A percentile compares a stretch with the other conserved stretches of the same genome.
Conservation (phyloP, 1,140 invertebrate species). For the Mya arenaria region DNA sequence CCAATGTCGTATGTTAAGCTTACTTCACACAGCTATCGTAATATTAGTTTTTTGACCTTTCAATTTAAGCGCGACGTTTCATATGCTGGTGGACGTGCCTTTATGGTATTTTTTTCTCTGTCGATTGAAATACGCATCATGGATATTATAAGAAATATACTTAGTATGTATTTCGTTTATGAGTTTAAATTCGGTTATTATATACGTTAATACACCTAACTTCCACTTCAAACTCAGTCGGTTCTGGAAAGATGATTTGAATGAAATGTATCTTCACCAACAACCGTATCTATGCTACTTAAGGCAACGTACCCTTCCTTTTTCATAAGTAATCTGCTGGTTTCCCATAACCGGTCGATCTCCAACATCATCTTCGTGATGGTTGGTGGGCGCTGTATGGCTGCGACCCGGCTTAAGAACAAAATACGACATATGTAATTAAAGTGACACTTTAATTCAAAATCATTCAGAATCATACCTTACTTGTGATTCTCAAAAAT, state of each 20-base stretch:
- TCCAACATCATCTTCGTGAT: conserved; percentile 57
- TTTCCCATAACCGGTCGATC: conserved; percentile 62
- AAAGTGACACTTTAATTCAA: too few species aligned
- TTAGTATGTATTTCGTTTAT: neutral
- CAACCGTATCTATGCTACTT: neutral
- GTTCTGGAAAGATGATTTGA: neutral
- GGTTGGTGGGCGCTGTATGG: neutral
- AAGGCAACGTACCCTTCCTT: conserved; percentile 58
- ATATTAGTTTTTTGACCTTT: too few species aligned
- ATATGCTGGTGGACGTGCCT: too few species aligned
- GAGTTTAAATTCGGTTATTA: neutral
- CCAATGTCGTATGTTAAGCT: too few species aligned
- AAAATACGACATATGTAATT: too few species aligned
- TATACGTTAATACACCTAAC: neutral
- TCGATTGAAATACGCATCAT: neutral
- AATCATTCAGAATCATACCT: neutral
- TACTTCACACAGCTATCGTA: too few species aligned
- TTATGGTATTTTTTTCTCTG: too few species aligned
- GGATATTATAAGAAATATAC: neutral
- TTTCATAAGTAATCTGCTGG: conserved; percentile 53
- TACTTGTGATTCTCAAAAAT: neutral
- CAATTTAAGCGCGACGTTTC: too few species aligned
- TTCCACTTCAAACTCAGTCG: neutral
- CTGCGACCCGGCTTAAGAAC: neutral
- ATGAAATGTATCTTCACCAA: neutral